These are phyloP conservation scores for Gambelia wislizenii DNA, from an alignment of 2,797 vertebrate species.

Conservation along the genomic window DNA sequence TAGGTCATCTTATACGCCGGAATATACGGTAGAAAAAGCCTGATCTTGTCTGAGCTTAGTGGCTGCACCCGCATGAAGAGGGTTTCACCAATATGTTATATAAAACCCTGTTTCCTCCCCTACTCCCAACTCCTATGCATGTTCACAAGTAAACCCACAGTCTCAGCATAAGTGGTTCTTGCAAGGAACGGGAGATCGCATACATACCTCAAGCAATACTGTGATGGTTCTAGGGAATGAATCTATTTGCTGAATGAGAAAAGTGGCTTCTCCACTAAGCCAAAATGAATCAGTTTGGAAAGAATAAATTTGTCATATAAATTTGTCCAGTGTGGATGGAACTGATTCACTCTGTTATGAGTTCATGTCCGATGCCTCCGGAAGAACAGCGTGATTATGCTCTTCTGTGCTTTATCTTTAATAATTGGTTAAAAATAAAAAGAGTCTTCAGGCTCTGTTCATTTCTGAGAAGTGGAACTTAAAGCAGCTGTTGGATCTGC, in stretches of 20 bases:
- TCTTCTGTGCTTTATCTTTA: slow-evolving; percentile 32
- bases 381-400: slow-evolving; percentile 1
- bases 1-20: no score
- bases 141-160: neutral
- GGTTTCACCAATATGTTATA: neutral
- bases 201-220: neutral
- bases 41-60: neutral
- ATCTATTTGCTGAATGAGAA: slow-evolving; percentile 34
- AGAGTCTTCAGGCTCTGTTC: slow-evolving; percentile 29
- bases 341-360: slow-evolving; percentile 40
- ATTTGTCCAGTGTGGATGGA: slow-evolving; percentile 36
- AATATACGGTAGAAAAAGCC: no score
- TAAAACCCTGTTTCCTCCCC: neutral
- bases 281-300: slow-evolving; percentile 56
- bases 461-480: slow-evolving; percentile 15
- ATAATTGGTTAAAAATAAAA: slow-evolving; percentile 17
- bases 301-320: slow-evolving; percentile 54
- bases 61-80: neutral
- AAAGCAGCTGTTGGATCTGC: slow-evolving; percentile 42
- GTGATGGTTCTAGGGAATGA: neutral
- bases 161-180: neutral
- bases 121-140: neutral
- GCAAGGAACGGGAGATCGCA: neutral
- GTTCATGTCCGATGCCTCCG: slow-evolving; percentile 33
- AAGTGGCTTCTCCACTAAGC: slow-evolving; percentile 3